Base-by-base conservation (phyloP, 2,888 invertebrate genomes). In the Cinara cedri region DNA sequence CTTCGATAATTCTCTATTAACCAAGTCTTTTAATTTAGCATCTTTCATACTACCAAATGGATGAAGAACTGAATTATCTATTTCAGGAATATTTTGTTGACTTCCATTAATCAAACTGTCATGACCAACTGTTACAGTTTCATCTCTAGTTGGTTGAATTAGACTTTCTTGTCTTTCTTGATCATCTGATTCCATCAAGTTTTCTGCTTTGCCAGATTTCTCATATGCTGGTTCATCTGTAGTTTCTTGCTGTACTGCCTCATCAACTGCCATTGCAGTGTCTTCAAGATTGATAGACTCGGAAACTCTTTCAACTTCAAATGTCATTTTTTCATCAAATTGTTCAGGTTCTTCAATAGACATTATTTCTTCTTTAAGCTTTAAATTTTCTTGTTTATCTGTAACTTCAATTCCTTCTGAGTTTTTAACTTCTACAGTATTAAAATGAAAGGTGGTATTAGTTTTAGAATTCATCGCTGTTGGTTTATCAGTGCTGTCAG, bases 61-160 rank as follows among this genome's bases (percentile, higher is more conserved):
- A 62, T 78, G 78, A n/a, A 81, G 89, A 83, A 83, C 82, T 84
- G 86, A 84, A 94, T 96, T 84, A 92, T 60, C 51, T 9, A 34
- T 42, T 4, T 51, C 49, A 60, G 78, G 49, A 51, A 78, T 60
- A 60, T 70, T 68, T 46, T 46, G 72, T 57, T 70, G 68, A 60
- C 11, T 60, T 0, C 49, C 62, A 34, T 60, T 51, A 1, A 42
- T 54, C 14, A 62, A 19, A 62, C 9, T 60, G 16, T 78, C 78
- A 51, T 78, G 68, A 54, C 63, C 46, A 16, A 78, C 26, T 14
- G 78, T 57, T 42, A 68, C 78, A 62, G 60, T 78, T 34, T 78
- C 49, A 51, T 78, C 68, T 49, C 70, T 57, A 62, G 34, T 34
- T 1, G 60, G 26, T 76, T 68, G 57, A 57, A 57, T 57, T 70